These are phyloP conservation scores for Sericinus montela DNA, from an alignment of 2,888 invertebrate species.

Conservation along the genomic window DNA sequence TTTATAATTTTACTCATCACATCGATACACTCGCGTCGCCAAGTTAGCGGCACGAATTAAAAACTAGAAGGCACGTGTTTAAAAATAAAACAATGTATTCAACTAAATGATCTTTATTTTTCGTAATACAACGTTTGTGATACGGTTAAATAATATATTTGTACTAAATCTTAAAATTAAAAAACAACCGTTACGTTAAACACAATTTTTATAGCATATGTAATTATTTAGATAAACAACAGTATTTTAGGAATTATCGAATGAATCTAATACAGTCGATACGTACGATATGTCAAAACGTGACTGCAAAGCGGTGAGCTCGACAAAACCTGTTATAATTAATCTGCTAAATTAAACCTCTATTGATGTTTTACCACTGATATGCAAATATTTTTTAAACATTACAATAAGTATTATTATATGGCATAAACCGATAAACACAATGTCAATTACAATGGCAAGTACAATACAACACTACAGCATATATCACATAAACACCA, in stretches of 20 bases:
- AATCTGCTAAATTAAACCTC: too few relatives aligned
- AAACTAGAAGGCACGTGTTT: conserved; percentile 20
- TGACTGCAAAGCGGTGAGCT: too few relatives aligned
- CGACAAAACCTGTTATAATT: too few relatives aligned
- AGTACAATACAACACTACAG: neutral
- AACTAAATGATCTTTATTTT: conserved; percentile 60
- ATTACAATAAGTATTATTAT: too few relatives aligned
- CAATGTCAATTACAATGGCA: neutral
- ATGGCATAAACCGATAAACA: too few relatives aligned
- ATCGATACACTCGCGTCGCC: conserved; percentile 1
- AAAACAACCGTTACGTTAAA: conserved; percentile 28
- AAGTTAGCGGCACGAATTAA: conserved; percentile 13
- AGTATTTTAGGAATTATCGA: too few relatives aligned
- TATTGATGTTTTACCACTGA: too few relatives aligned
- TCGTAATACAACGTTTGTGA: conserved; percentile 48
- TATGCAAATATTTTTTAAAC: too few relatives aligned
- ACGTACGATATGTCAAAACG: too few relatives aligned
- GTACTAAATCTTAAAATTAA: conserved; percentile 51
- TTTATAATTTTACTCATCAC: conserved; percentile 21
- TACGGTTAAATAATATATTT: conserved; percentile 41
- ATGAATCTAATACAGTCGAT: too few relatives aligned
- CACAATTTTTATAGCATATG: conserved; percentile 28
- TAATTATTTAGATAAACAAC: too few relatives aligned
- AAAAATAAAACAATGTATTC: conserved; percentile 47
- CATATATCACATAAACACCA: conserved; percentile 4